Evolutionary conservation across 2,888 invertebrate species (phyloP), one percentile per base, ranked within the genome.

Genomic region (Lithophane leautieri): DNA sequence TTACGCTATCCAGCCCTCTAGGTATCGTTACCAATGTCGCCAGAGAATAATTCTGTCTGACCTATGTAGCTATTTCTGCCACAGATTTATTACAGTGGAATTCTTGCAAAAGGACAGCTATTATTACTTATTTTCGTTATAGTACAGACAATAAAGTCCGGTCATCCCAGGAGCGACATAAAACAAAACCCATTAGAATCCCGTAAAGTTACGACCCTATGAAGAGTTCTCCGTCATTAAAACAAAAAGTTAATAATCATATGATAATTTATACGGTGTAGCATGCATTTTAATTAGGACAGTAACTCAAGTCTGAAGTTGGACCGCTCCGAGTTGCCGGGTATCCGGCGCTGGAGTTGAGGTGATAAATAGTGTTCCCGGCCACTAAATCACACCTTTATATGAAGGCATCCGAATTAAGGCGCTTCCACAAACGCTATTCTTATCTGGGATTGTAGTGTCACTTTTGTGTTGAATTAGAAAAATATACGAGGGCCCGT

Each of bases 361-460:
- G 76, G 84, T 88, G 88, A 90, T 90, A 89, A 91, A 92, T 92
- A 91, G 90, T 90, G 89, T 79, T 86, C 78, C 82, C 70, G 75
- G 84, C 73, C 80, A 89, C 86, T 93, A 92, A 92, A 92, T 93
- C 92, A 92, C 88, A 90, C 90, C 90, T 91, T 92, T 91, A 89
- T 90, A 90, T 86, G 88, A 88, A 90, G 86, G 76, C 82, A 79
- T 85, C 86, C 81, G 90, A 88, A 91, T 90, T 89, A 89, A 81
- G 82, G 85, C 81, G 81, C 80, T 79, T 80, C 78, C 80, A 81
- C 75, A 78, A 79, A 76, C 71, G 84, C 82, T 82, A 81, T 79
- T 83, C 78, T 81, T 87, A 83, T 77, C 77, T 76, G 75, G 78
- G 72, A 86, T 84, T 81, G 86, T 83, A 83, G 79, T 88, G 86